Evolutionary conservation across 2,797 vertebrate genomes (phyloP).

Genomic region (Garrulus glandarius): DNA sequence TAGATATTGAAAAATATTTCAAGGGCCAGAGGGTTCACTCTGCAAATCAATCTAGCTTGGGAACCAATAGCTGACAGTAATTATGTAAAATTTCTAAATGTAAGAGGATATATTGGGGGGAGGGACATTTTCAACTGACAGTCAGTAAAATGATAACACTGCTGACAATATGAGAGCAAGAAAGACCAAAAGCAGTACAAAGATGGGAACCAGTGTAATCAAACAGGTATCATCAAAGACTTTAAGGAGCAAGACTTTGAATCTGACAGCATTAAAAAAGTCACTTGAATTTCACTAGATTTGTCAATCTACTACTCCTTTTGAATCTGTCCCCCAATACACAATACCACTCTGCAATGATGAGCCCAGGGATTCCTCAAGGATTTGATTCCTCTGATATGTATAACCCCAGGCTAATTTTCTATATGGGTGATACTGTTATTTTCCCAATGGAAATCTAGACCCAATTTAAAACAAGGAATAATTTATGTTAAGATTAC

Average conservation of each 20-base stretch:
- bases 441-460: conserved; percentile 66
- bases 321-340: conserved; percentile 8
- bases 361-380: conserved; percentile 55
- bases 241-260: conserved; percentile 18
- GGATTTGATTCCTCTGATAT: conserved; percentile 59
- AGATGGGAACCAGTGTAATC: conserved; percentile 1
- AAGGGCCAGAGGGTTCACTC: neutral
- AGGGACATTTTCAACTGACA: neutral
- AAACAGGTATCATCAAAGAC: neutral
- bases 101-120: neutral
- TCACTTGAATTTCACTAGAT: neutral
- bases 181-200: conserved; percentile 31
- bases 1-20: neutral
- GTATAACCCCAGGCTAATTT: conserved; percentile 66
- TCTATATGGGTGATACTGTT: conserved; percentile 61
- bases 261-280: neutral
- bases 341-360: conserved; percentile 11
- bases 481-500: conserved; percentile 60
- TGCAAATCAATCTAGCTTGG: neutral
- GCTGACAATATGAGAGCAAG: neutral
- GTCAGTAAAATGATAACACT: neutral
- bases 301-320: conserved; percentile 9
- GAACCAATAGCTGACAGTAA: neutral
- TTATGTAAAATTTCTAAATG: conserved; percentile 25
- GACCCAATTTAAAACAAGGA: conserved; percentile 68